Evolutionary conservation across 2,797 vertebrate genomes (phyloP), one percentile per base, ranked within the genome.

Genomic region (Sebastes cheni): DNA sequence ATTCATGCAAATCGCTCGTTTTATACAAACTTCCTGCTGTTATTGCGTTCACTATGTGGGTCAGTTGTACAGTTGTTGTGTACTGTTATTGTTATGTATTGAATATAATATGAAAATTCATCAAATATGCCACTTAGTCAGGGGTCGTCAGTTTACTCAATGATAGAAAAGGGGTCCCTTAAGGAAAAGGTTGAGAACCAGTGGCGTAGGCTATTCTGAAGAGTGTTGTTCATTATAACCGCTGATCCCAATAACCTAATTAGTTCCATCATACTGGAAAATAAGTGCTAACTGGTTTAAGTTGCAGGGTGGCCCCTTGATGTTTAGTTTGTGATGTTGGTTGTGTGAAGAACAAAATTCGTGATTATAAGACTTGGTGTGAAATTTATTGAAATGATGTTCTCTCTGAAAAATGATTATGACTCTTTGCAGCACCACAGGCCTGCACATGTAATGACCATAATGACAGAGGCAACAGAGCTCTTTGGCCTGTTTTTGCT

Each of bases 381-480:
- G 72, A 74, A 67, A 79, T 87, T 39, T 77, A 77, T 82, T 72
- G 58, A 77, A 85, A 88, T 77, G 2, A 86, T 83, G 55, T 36
- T 75, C 58, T 67, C 36, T 30, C 11, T 79, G 30, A 75, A 74
- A 78, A 74, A 77, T 67, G 2, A 73, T 66, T 75, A 16, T 27
- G 42, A 80, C 54, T 79, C 54, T 52, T 77, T 59, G 14, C 22
- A 60, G 32, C 52, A 60, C 70, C 69, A 62, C 39, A 74, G 13
- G 55, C 70, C 56, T 56, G 10, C 66, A 30, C 39, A 70, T 74
- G 55, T 73, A 76, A 80, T 72, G 27, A 71, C 46, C 25, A 66
- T 77, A 86, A 85, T 74, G 59, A 84, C 69, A 75, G 81, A 82
- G 74, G 39, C 8, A 8, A 64, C 67, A 59, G 4, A 76, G 20